Percentiles rank a stretch among this genome's conserved stretches.
phyloP scores from a whole-genome alignment of 64 coral and sea anemone species.

The Montipora cactus region DNA sequence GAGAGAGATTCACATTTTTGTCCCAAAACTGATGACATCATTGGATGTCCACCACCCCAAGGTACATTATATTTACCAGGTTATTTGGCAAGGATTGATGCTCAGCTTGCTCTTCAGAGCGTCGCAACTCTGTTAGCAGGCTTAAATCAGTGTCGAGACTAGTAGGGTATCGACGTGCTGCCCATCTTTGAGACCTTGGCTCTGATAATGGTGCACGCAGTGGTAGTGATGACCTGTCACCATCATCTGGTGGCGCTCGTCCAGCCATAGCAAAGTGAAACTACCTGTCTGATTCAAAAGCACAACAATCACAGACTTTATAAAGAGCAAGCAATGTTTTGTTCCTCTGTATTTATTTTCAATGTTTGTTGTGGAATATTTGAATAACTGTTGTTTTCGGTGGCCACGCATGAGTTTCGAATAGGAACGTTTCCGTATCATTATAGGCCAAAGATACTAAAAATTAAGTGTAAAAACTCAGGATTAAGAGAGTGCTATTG shows the following conservation, averaged over 20 bases:
- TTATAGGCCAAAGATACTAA: no score
- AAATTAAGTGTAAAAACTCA: no score
- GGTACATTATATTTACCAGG: conserved; percentile 62
- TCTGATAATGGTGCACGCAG: conserved; percentile 52
- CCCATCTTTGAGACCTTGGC: conserved; percentile 81
- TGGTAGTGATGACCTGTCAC: background rate
- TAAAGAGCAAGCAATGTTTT: no score
- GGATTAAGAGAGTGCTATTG: no score
- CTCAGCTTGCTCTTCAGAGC: conserved; percentile 78
- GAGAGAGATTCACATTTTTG: no score
- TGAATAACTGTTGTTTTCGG: no score
- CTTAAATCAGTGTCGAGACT: conserved; percentile 93
- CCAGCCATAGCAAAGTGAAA: conserved; percentile 64
- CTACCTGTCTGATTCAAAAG: background rate
- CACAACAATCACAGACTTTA: background rate
- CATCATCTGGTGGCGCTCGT: conserved; percentile 70
- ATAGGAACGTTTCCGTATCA: no score
- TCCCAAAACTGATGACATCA: no score
- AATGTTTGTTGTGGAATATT: no score
- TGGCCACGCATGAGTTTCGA: no score
- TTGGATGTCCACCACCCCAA: background rate
- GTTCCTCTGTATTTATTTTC: no score
- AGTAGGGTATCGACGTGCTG: conserved; percentile 73
- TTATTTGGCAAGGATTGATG: conserved; percentile 93
- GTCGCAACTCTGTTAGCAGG: conserved; percentile 85